phyloP scores from a whole-genome alignment of 2,113 vertebrate genomes.

The Festucalex cinctus region DNA sequence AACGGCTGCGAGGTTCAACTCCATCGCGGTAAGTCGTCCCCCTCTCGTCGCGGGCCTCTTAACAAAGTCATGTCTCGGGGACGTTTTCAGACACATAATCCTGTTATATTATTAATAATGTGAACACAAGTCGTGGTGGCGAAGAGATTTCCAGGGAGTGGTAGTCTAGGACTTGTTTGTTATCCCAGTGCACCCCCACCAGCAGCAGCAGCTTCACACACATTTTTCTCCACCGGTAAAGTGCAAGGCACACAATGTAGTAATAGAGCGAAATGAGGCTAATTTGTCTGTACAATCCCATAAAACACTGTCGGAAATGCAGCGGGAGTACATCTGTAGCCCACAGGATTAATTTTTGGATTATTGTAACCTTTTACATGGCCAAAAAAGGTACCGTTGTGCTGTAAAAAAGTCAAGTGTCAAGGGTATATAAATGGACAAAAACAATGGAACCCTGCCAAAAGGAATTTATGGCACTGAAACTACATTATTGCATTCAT shows the following conservation, averaged over 20 bases:
- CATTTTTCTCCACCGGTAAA: conserved; percentile 12
- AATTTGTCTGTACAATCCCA: not conserved
- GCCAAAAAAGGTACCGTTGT: not conserved
- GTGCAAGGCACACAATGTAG: conserved; percentile 19
- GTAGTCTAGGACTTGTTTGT: conserved; percentile 50
- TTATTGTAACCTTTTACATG: not conserved
- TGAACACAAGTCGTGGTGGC: conserved; percentile 28
- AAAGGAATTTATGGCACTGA: too few species aligned
- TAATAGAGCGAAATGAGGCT: not conserved
- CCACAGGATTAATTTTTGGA: not conserved
- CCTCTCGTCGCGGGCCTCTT: conserved; percentile 1
- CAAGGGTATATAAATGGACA: not conserved
- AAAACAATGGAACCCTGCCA: not conserved
- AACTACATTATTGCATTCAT: not conserved
- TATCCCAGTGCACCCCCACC: conserved; percentile 18
- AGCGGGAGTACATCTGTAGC: not conserved
- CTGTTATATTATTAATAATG: not conserved
- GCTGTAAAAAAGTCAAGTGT: conserved; percentile 2
- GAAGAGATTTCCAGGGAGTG: conserved; percentile 63
- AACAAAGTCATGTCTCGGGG: conserved; percentile 30
- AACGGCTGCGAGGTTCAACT: conserved; percentile 23
- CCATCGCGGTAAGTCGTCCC: conserved; percentile 50
- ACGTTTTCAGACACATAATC: conserved; percentile 31
- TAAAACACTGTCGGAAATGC: not conserved
- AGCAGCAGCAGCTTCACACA: conserved; percentile 2